Evolutionary conservation across 2,797 vertebrate genomes (phyloP), one percentile per base, ranked within the genome.

Genomic region (Molothrus aeneus): DNA sequence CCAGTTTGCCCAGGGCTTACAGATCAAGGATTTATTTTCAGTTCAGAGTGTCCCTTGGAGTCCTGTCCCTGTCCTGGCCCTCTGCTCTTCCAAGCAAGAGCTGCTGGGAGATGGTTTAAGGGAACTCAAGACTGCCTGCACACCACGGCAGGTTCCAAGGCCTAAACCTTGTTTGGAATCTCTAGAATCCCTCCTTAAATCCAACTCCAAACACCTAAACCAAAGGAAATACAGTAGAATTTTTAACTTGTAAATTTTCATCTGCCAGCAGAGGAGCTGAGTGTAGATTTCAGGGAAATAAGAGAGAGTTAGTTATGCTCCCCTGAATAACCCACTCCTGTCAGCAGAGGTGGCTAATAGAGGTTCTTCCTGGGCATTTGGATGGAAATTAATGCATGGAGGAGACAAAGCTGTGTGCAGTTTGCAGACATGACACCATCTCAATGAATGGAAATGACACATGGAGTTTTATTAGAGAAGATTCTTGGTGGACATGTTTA

Each of bases 331-430:
- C 83, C 86, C 77, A 34, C 70, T 88, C 70, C 50, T 90, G 92
- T 95, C 88, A 90, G 79, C 86, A 93, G 72, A 72, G 73, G 81
- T 91, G 92, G 68, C 70, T 86, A 74, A 94, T 29, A 88, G 73
- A 57, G 40, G 70, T 73, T 91, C 56, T 93, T 91, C 90, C 80
- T 75, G 90, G 78, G 81, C 73, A 74, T 95, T 96, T 89, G 85
- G 85, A 86, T 94, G 87, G 82, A 92, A 96, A 89, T 93, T 59
- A 95, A 97, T 94, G 88, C 74, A 53, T 45, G 5, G 25, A 84
- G 65, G 64, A 94, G 85, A 82, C 90, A 90, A 91, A 94, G 70
- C 36, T 10, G 6, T n/a, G 32, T 91, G 93, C 89, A 53, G 68
- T 79, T 90, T 84, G 60, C 94, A 81, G 90, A 80, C 79, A 21